These are phyloP conservation scores for Lanistes nyassanus DNA, from an alignment of 1,140 invertebrate genomes.

Conservation along the genomic window DNA sequence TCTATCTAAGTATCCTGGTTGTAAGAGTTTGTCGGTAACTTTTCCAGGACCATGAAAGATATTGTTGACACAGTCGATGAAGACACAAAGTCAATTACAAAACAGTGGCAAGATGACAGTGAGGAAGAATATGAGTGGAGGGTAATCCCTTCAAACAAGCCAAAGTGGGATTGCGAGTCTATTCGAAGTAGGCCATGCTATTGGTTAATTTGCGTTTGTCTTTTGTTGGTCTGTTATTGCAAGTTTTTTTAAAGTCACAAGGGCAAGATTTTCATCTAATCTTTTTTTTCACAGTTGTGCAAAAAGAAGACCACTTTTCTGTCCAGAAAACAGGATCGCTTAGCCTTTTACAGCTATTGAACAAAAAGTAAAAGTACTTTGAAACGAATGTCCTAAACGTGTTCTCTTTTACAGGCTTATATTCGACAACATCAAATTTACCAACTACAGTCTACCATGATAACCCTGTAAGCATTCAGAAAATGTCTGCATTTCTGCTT, in stretches of 20 bases:
- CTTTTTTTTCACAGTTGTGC: neutral
- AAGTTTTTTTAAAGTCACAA: neutral
- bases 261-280: neutral
- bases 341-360: neutral
- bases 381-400: neutral
- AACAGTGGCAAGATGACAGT: slow-evolving; percentile 19
- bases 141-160: slow-evolving; percentile 13
- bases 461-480: no score
- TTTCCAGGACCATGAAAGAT: slow-evolving; percentile 21
- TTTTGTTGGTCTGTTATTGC: slow-evolving; percentile 5
- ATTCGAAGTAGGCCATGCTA: slow-evolving; percentile 80
- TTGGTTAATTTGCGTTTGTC: no score
- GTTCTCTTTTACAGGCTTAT: slow-evolving; percentile 33
- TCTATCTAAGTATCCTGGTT: no score
- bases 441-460: slow-evolving; percentile 1
- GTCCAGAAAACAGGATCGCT: neutral
- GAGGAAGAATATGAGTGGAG: slow-evolving; percentile 31
- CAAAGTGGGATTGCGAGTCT: slow-evolving; percentile 92
- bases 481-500: no score
- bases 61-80: neutral
- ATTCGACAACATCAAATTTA: slow-evolving; percentile 41
- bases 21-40: neutral
- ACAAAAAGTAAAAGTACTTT: neutral
- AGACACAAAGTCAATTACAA: neutral
- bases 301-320: neutral